A percentile compares a stretch with the other conserved stretches of the same genome.
Conservation (phyloP, 2,797 vertebrate species). For the Tolypeutes matacus region DNA sequence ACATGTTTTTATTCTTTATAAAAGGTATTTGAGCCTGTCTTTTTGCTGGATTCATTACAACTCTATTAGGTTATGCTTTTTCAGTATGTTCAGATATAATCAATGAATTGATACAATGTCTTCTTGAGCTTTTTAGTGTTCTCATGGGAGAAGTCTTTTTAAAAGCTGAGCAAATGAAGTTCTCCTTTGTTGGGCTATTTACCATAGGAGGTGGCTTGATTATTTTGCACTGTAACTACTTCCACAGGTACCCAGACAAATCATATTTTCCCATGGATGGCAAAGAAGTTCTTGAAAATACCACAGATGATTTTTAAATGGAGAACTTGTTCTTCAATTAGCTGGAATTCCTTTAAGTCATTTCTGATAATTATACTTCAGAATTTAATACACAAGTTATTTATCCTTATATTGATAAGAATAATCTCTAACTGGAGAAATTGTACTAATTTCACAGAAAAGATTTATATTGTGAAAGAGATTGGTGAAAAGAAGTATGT, state of each 20-base stretch:
- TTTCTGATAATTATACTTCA: slow-evolving; percentile 40
- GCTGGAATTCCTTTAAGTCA: slow-evolving; percentile 39
- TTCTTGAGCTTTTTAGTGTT: background rate
- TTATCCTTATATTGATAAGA: background rate
- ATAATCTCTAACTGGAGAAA: background rate
- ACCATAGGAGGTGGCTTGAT: slow-evolving; percentile 4
- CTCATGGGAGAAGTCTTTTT: slow-evolving; percentile 24
- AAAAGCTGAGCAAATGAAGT: slow-evolving; percentile 12
- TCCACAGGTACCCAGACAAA: background rate
- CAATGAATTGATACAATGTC: background rate
- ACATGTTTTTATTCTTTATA: background rate
- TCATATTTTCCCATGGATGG: background rate
- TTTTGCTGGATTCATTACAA: slow-evolving; percentile 22
- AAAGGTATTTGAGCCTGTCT: background rate
- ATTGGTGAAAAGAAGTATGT: slow-evolving; percentile 10
- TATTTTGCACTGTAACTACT: slow-evolving; percentile 21
- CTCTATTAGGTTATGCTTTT: background rate
- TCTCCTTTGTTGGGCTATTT: slow-evolving; percentile 48
- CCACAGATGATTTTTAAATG: background rate
- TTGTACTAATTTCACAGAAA: background rate
- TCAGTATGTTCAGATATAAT: background rate
- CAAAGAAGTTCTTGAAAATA: slow-evolving; percentile 48
- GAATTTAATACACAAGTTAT: background rate
- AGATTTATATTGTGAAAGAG: background rate
- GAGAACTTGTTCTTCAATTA: slow-evolving; percentile 25